Percentiles rank a stretch among this genome's conserved stretches.
Evolutionary conservation across 2,113 vertebrate genomes (phyloP).

Genomic region (Apodemus speciosus): DNA sequence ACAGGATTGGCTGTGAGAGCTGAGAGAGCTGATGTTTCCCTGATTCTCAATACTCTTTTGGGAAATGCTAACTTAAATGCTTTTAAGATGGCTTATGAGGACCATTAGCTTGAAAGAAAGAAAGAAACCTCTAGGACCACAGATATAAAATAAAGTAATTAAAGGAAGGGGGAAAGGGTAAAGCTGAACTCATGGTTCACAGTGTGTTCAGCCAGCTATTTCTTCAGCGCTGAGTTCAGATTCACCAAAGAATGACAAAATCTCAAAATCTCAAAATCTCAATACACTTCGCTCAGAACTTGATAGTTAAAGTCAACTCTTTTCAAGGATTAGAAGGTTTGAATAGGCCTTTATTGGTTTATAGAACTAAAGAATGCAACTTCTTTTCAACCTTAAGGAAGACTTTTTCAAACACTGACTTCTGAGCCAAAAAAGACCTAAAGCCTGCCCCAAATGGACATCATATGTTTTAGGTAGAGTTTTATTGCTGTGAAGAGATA

Average conservation of each 20-base stretch:
- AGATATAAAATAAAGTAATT: not conserved
- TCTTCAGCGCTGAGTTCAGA: not conserved
- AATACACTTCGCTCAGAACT: not conserved
- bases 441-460: not conserved
- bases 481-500: too few species aligned
- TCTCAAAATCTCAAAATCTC: not conserved
- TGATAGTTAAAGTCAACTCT: not conserved
- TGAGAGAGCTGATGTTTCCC: not conserved
- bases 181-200: not conserved
- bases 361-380: not conserved
- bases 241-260: not conserved
- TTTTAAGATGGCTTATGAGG: not conserved
- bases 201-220: too few species aligned
- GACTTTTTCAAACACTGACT: not conserved
- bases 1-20: not conserved
- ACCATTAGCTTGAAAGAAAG: conserved; percentile 5
- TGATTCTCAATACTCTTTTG: too few species aligned
- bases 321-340: not conserved
- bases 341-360: not conserved
- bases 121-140: not conserved
- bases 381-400: conserved; percentile 2
- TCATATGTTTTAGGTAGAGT: too few species aligned
- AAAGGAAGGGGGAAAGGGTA: not conserved
- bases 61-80: not conserved
- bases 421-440: not conserved